Percentiles rank a stretch among this genome's conserved stretches.
Conservation (phyloP, 2,888 invertebrate species). For the Lasiommata megera region DNA sequence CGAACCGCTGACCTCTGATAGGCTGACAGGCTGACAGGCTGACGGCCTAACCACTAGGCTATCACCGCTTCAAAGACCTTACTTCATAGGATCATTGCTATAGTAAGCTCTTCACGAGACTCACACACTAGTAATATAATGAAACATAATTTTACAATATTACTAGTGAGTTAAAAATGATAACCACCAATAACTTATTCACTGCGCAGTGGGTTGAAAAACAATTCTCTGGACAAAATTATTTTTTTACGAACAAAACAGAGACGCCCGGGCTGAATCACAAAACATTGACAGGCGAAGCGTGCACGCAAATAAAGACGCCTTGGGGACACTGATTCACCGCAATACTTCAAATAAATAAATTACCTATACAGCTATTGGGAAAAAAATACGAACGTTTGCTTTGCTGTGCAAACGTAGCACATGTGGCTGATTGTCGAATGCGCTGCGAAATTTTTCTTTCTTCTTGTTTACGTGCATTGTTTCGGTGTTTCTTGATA, state of each 20-base stretch:
- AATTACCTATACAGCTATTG: conserved; percentile 47
- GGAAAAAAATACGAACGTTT: conserved; percentile 52
- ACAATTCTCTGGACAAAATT: conserved; percentile 18
- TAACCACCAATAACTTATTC: background rate
- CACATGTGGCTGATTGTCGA: conserved; percentile 35
- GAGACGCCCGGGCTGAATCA: conserved; percentile 50
- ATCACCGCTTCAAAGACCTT: too few relatives aligned
- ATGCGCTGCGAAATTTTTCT: conserved; percentile 52
- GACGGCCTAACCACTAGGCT: too few relatives aligned
- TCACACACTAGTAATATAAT: too few relatives aligned
- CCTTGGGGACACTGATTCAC: conserved; percentile 65
- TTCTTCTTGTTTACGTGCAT: background rate
- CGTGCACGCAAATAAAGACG: conserved; percentile 70
- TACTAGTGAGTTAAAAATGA: too few relatives aligned
- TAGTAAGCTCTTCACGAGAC: too few relatives aligned
- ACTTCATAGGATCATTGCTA: too few relatives aligned
- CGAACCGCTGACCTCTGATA: too few relatives aligned
- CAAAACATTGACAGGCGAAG: conserved; percentile 55
- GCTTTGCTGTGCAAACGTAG: conserved; percentile 50
- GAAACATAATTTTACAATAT: too few relatives aligned
- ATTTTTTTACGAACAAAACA: background rate
- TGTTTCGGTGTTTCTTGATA: background rate
- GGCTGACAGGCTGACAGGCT: too few relatives aligned
- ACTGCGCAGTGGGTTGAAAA: background rate
- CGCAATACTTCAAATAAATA: conserved; percentile 67